These are phyloP conservation scores for Tanypteryx hageni DNA, from an alignment of 2,888 invertebrate species.

Conservation along the genomic window DNA sequence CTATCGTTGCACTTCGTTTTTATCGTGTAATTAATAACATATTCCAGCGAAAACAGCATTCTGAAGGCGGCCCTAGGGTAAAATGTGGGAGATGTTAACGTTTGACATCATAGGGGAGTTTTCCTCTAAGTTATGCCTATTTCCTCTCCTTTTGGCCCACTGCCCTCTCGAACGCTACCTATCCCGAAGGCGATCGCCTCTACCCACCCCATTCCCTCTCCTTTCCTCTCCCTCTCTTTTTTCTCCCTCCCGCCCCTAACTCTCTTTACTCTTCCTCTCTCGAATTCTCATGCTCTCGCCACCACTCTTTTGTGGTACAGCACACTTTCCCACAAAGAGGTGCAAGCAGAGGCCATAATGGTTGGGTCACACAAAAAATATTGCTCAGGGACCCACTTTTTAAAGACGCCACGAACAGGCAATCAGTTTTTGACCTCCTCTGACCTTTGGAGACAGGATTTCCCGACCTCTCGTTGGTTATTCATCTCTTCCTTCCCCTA, in stretches of 20 bases:
- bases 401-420: not conserved
- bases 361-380: not conserved
- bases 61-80: too few relatives aligned
- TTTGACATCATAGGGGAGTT: not conserved
- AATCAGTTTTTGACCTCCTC: constrained; percentile 19
- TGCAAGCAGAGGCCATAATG: not conserved
- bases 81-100: not conserved
- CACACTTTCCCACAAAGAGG: constrained; percentile 16
- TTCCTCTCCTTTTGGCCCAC: constrained; percentile 22
- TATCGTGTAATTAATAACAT: too few relatives aligned
- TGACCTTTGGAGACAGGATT: constrained; percentile 53
- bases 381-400: not conserved
- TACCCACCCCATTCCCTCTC: not conserved
- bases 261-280: not conserved
- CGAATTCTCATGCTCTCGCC: not conserved
- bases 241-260: not conserved
- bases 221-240: not conserved
- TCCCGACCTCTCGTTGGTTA: not conserved
- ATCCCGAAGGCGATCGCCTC: not conserved
- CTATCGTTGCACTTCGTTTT: too few relatives aligned
- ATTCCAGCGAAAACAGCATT: too few relatives aligned
- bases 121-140: not conserved
- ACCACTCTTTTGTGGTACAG: not conserved
- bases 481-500: not conserved
- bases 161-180: constrained; percentile 11